These are phyloP conservation scores for Romanomermis culicivorax DNA, from an alignment of 2,888 invertebrate species.

Conservation along the genomic window DNA sequence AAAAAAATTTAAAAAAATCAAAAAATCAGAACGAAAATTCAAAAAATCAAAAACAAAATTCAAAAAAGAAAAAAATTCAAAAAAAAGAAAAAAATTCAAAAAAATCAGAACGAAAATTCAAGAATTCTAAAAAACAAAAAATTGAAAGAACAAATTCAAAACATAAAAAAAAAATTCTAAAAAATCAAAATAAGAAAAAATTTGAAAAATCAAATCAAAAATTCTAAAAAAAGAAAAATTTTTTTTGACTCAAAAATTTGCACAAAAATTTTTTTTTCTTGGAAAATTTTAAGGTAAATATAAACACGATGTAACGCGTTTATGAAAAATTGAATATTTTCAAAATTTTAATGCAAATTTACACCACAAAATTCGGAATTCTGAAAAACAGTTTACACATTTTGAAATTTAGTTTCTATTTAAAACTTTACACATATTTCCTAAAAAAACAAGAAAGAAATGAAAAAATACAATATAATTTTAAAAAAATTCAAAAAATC, in stretches of 20 bases:
- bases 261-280: background rate
- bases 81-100: background rate
- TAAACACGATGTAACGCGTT: no score
- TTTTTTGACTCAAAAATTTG: background rate
- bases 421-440: no score
- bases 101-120: background rate
- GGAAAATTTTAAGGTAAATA: no score
- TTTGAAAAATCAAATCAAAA: background rate
- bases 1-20: background rate
- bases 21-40: background rate
- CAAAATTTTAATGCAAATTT: no score
- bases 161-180: background rate
- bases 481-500: background rate
- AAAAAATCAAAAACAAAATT: background rate
- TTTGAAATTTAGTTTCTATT: no score
- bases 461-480: no score
- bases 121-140: background rate
- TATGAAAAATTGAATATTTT: no score
- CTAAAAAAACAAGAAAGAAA: no score
- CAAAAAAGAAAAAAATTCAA: background rate
- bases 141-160: background rate
- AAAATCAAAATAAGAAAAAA: background rate
- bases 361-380: no score
- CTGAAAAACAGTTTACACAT: no score
- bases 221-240: background rate